Evolutionary conservation across 2,888 invertebrate species (phyloP), one percentile per base, ranked within the genome.

Genomic region (Calameuta idolon): DNA sequence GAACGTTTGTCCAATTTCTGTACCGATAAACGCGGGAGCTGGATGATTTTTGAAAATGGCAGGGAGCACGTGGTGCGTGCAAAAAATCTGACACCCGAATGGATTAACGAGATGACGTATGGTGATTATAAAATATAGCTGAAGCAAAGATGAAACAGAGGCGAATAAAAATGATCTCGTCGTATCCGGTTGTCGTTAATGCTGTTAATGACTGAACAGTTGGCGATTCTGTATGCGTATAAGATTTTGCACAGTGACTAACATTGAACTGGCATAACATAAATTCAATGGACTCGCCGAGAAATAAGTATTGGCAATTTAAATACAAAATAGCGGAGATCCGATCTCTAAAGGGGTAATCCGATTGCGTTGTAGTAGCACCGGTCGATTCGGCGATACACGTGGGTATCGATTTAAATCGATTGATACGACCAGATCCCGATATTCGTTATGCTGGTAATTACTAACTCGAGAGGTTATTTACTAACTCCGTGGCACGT

Each of bases 401-500:
- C 75, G 73, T 15, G 34, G 23, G 78, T 68, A 40, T 80, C 75
- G 37, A 73, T 78, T 78, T 74, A 73, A 73, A 31, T 75, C 80
- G 78, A 78, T 73, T 76, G 78, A 77, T 69, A 74, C 69, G 75
- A 69, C 71, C 69, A 35, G 74, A 75, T 78, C 75, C 69, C 75
- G 75, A 77, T 81, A 78, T 77, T 76, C 80, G 75, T 79, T 77
- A 77, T 75, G 69, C 33, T 71, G 71, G 78, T 84, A 86, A 87
- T 83, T 86, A 84, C 81, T 81, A 76, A 79, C n/a, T 37, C 78
- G 15, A 77, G 77, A 81, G 35, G 84, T 87, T 85, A 85, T 87
- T 88, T 87, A 88, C 83, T 85, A 86, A 86, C 85, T 85, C 82
- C 78, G 80, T 30, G 33, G 31, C 69, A 5, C 31, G 23, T 55